phyloP scores from a whole-genome alignment of 2,797 vertebrate genomes.

The Acrocephalus scirpaceus region DNA sequence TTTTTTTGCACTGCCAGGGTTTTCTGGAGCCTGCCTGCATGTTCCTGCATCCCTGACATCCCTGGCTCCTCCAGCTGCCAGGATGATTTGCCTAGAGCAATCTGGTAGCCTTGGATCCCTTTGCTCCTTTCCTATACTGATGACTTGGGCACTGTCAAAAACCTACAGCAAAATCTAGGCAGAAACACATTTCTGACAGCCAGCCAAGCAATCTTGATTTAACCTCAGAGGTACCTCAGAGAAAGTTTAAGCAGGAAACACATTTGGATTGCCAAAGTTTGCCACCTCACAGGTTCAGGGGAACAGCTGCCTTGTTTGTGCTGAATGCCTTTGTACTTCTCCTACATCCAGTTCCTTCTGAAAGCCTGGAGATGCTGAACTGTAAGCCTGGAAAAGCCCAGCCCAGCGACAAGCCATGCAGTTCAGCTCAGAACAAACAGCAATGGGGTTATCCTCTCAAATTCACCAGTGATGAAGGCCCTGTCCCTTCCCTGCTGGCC shows the following conservation, averaged over 20 bases:
- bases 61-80: neutral
- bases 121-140: neutral
- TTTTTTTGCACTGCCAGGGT: neutral
- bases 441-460: neutral
- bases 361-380: neutral
- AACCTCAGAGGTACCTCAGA: neutral
- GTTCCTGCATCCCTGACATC: neutral
- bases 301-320: neutral
- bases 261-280: neutral
- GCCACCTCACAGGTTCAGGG: neutral
- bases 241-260: neutral
- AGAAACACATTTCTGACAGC: neutral
- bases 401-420: neutral
- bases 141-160: neutral
- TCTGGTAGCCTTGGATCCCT: neutral
- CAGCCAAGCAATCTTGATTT: neutral
- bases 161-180: neutral
- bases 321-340: neutral
- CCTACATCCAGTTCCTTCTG: rapidly evolving
- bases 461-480: neutral
- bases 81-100: neutral
- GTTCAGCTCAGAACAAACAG: neutral
- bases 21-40: neutral
- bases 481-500: neutral
- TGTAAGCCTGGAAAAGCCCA: neutral